Evolutionary conservation across 2,888 invertebrate species (phyloP), one percentile per base, ranked within the genome.

Genomic region (Eilema griseolum): DNA sequence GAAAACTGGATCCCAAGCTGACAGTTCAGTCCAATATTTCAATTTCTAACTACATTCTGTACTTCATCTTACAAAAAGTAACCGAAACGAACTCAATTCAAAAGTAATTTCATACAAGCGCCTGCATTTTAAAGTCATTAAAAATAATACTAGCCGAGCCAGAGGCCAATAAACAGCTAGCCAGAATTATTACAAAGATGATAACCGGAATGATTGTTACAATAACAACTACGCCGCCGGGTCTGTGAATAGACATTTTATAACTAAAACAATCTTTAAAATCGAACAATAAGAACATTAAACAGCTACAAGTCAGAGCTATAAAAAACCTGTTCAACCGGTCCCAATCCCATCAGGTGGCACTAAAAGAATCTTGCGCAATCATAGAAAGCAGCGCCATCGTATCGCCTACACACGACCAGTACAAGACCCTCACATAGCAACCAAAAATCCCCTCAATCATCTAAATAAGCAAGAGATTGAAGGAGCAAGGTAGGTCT

Each of bases 321-420:
- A 65, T 26, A 67, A 69, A 77, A 81, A 77, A 83, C 75, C 71
- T 37, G 77, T 71, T 70, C 26, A 73, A 84, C 86, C 78, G 75
- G 83, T 83, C 70, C 46, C 63, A 31, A 60, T 23, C 37, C 41
- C 62, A 64, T 66, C 74, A 75, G 80, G 74, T 75, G 71, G 66
- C 69, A 76, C 73, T 70, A 65, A 64, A 66, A 68, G 72, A 76
- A 70, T 69, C 72, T 85, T 85, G 75, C 81, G 79, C 74, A 85
- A 85, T 77, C 73, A 63, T 86, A 85, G 85, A 86, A 86, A 86
- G 86, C 79, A 75, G 77, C 71, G 74, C 77, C 78, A 78, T 76
- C 78, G 73, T 64, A 68, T 70, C 83, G 82, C 85, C 85, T 79
- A 85, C 83, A 76, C 76, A 65, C 67, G 41, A 72, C 72, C 66